These are phyloP conservation scores for Lycophotia porphyrea DNA, from an alignment of 2,888 invertebrate genomes.

Conservation along the genomic window DNA sequence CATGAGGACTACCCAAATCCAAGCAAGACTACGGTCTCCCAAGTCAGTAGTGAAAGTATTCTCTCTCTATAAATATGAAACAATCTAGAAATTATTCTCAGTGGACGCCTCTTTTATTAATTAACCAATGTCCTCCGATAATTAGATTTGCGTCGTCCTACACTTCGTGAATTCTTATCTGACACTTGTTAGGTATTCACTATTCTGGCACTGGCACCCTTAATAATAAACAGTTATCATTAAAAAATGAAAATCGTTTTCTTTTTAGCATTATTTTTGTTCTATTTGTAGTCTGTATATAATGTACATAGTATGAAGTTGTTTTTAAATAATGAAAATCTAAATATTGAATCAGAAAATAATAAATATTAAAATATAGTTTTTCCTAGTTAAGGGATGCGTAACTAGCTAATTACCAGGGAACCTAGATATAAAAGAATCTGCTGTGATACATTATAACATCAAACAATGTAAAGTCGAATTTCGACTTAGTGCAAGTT, in stretches of 20 bases:
- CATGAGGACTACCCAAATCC: background rate
- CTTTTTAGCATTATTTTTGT: no score
- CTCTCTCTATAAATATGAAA: background rate
- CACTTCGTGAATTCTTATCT: background rate
- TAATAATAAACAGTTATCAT: background rate
- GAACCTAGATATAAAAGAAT: background rate
- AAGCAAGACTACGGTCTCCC: background rate
- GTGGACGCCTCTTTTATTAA: background rate
- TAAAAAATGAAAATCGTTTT: no score
- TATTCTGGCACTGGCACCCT: conserved; percentile 4
- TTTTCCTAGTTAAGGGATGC: no score
- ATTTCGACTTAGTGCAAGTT: background rate
- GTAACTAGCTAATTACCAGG: no score
- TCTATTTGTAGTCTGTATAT: no score
- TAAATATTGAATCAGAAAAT: no score
- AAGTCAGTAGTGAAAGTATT: background rate
- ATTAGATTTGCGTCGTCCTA: conserved; percentile 7
- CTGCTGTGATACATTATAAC: background rate
- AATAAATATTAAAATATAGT: no score
- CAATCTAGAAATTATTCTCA: background rate
- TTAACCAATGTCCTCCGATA: background rate
- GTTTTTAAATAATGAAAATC: no score
- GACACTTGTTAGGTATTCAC: background rate
- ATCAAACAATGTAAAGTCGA: background rate
- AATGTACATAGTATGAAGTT: no score